Percentiles rank a stretch among this genome's conserved stretches.
phyloP scores from a whole-genome alignment of 2,888 invertebrate genomes.

The Lepidochitona cinerea region DNA sequence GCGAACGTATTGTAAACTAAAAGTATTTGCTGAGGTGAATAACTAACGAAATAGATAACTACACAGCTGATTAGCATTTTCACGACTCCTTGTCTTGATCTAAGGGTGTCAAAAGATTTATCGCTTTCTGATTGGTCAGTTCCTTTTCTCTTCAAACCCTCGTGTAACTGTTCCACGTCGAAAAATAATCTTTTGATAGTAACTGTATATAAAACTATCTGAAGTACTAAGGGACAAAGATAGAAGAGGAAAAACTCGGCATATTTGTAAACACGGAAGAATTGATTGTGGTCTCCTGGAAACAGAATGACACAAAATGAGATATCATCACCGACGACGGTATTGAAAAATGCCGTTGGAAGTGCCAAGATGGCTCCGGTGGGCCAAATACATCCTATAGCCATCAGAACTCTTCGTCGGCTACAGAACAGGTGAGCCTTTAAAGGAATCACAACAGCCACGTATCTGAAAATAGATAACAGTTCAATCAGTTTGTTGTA shows the following conservation, averaged over 20 bases:
- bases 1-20: slow-evolving; percentile 67
- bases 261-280: slow-evolving; percentile 55
- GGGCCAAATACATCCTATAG: slow-evolving; percentile 68
- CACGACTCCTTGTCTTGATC: slow-evolving; percentile 70
- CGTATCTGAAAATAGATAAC: slow-evolving; percentile 69
- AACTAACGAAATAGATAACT: slow-evolving; percentile 72
- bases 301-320: slow-evolving; percentile 60
- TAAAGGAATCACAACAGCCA: slow-evolving; percentile 71
- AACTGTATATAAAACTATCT: slow-evolving; percentile 64
- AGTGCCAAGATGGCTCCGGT: slow-evolving; percentile 58
- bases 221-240: slow-evolving; percentile 65
- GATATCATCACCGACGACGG: slow-evolving; percentile 24
- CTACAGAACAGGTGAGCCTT: slow-evolving; percentile 69
- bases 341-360: slow-evolving; percentile 64
- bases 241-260: slow-evolving; percentile 67
- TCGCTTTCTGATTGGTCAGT: slow-evolving; percentile 47
- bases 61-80: slow-evolving; percentile 73
- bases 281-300: slow-evolving; percentile 39
- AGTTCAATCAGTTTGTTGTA: no score
- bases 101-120: slow-evolving; percentile 57
- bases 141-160: slow-evolving; percentile 49
- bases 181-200: slow-evolving; percentile 66
- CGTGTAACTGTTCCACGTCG: slow-evolving; percentile 55
- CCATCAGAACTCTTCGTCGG: slow-evolving; percentile 58
- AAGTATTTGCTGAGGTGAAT: slow-evolving; percentile 71